These are phyloP conservation scores for Phyllotreta cruciferae DNA, from an alignment of 2,888 invertebrate species.

Conservation along the genomic window DNA sequence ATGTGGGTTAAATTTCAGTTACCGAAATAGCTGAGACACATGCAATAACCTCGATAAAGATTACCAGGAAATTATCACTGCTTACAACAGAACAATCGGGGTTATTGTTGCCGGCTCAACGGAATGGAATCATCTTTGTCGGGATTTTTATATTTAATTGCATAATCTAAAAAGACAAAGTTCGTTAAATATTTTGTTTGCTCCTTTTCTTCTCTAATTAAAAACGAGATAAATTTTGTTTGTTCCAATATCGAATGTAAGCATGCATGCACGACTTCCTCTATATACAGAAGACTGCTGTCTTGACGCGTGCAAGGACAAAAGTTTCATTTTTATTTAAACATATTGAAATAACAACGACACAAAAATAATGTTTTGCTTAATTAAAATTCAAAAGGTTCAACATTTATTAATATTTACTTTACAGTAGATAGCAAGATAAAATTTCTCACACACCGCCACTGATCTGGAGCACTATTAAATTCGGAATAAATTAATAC, in stretches of 20 bases:
- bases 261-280: no score
- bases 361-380: no score
- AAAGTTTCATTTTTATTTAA: no score
- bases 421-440: neutral
- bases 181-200: neutral
- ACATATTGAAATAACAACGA: no score
- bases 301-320: no score
- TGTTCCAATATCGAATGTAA: neutral
- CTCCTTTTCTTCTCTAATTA: neutral
- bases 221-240: neutral
- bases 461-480: neutral
- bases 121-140: neutral
- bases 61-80: neutral
- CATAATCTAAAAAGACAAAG: conserved; percentile 8
- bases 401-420: no score
- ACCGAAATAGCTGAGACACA: no score
- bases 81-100: neutral
- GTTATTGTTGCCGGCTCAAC: conserved; percentile 1
- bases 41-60: neutral
- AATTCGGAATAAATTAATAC: conserved; percentile 11
- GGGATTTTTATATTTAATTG: conserved; percentile 3
- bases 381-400: no score
- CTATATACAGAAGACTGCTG: no score
- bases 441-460: neutral
- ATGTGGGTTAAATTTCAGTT: no score